phyloP scores from a whole-genome alignment of 1,140 invertebrate genomes.

The fruit fly (Drosophila melanogaster) region Release_6_plus_ISO1_MT NC_004354.4:17122501-17123000 shows the following conservation, averaged over 20 bases:
- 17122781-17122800: conserved; percentile 53
- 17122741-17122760: conserved; percentile 55
- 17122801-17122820: conserved; percentile 65
- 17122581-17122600: conserved; percentile 34
- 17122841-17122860: conserved; percentile 30
- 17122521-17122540: conserved; percentile 51
- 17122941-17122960: conserved; percentile 48
- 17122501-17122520: conserved; percentile 35
- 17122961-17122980: conserved; percentile 18
- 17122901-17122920: conserved; percentile 38
- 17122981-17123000: conserved; percentile 21
- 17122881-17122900: conserved; percentile 11
- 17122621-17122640: not conserved
- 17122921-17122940: conserved; percentile 73
- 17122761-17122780: conserved; percentile 47
- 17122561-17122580: conserved; percentile 39
- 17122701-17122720: conserved; percentile 13
- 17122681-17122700: conserved; percentile 9
- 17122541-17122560: conserved; percentile 62
- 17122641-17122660: conserved; percentile 13
- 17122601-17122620: conserved; percentile 13
- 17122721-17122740: conserved; percentile 20
- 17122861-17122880: conserved; percentile 10
- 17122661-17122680: conserved; percentile 24
- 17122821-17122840: conserved; percentile 26